These are phyloP conservation scores for Acronicta aceris DNA, from an alignment of 2,888 invertebrate genomes.

Conservation along the genomic window DNA sequence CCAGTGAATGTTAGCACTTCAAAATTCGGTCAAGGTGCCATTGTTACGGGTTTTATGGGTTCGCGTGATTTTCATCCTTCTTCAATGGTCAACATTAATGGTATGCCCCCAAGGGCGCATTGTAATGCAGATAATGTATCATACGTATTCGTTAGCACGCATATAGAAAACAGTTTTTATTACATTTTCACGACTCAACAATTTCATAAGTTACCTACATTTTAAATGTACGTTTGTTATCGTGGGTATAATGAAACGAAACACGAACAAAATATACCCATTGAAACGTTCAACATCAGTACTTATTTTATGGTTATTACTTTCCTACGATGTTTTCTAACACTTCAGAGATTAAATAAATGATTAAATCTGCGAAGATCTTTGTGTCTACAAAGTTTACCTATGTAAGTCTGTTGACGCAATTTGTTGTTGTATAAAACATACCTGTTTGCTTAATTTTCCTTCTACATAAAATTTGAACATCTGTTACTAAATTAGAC, in stretches of 20 bases:
- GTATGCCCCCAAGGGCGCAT: conserved; percentile 23
- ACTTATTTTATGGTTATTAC: conserved; percentile 7
- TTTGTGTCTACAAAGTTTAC: neutral
- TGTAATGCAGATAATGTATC: conserved; percentile 23
- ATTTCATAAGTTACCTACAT: conserved; percentile 28
- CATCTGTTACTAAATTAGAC: neutral
- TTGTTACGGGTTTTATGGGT: conserved; percentile 5
- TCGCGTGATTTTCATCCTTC: conserved; percentile 26
- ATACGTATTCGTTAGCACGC: conserved; percentile 23
- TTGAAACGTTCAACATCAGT: conserved; percentile 3
- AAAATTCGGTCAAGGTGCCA: conserved; percentile 50
- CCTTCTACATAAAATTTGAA: neutral
- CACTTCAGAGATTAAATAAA: neutral
- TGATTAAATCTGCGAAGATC: neutral
- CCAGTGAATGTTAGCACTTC: conserved; percentile 25
- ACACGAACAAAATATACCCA: conserved; percentile 8
- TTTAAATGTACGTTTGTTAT: conserved; percentile 26
- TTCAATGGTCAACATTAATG: conserved; percentile 10
- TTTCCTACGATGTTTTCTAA: conserved; percentile 8
- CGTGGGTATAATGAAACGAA: conserved; percentile 29
- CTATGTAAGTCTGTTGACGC: neutral
- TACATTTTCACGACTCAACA: conserved; percentile 32
- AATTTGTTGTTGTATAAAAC: neutral
- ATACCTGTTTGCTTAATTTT: neutral
- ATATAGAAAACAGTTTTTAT: conserved; percentile 24